A percentile compares a stretch with the other conserved stretches of the same genome.
phyloP scores from a whole-genome alignment of 1,140 invertebrate species.

The Drosophila seguyi region DNA sequence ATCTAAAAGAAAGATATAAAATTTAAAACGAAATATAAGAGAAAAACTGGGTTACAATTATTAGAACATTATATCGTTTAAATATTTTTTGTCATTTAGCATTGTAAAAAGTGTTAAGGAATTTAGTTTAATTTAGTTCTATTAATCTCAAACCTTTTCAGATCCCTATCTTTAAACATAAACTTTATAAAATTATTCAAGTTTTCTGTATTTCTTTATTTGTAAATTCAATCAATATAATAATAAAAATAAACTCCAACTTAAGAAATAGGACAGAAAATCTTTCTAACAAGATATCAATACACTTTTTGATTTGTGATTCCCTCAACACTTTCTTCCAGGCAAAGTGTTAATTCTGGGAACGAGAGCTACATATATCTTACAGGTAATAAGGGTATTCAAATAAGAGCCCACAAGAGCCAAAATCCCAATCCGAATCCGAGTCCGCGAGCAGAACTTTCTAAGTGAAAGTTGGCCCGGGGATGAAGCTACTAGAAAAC shows the following conservation, averaged over 20 bases:
- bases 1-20: no score
- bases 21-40: no score
- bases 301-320: neutral
- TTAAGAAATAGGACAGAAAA: neutral
- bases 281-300: neutral
- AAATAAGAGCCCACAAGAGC: constrained; percentile 29
- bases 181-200: neutral
- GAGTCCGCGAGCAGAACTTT: constrained; percentile 79
- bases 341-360: constrained; percentile 3
- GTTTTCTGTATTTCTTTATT: neutral
- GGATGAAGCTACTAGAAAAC: constrained; percentile 76
- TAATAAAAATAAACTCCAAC: neutral
- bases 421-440: constrained; percentile 41
- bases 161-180: no score
- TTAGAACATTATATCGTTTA: no score
- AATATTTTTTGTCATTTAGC: no score
- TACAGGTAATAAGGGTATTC: constrained; percentile 33
- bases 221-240: neutral
- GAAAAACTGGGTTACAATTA: no score
- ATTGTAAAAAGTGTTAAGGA: no score
- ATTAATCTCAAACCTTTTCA: no score
- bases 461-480: constrained; percentile 77
- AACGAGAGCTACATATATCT: neutral
- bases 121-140: no score
- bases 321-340: neutral